Base-by-base conservation (phyloP, 2,113 vertebrate species). In the Hydrochoerus hydrochaeris region DNA sequence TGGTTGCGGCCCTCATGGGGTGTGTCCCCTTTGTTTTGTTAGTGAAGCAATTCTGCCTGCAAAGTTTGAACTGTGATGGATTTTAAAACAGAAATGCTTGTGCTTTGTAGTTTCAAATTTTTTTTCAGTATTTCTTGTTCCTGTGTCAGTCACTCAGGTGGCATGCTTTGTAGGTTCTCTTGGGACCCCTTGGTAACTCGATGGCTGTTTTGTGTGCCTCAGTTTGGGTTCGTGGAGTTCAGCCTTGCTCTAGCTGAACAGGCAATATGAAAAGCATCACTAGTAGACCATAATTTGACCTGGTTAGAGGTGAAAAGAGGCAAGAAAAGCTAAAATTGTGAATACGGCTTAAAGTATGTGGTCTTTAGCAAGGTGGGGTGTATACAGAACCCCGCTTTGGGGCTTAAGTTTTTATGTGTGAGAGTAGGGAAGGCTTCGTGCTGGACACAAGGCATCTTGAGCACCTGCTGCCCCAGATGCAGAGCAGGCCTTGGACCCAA, bases 271-370 rank as follows among this genome's bases (percentile, higher is more conserved):
- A 96, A 85, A 41, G 35, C 5, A 0, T 89, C 44, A 78, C 57
- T 88, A 9, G 69, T 28, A 17, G 46, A 5, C 49, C 28, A 3
- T 60, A 49, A 49, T 83, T 38, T 67, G 26, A 80, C 35, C 65
- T 85, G 32, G 58, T 92, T 71, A 85, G 77, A 95, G 73, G 49
- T 49, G 85, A 65, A 65, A 90, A 91, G 83, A n/a, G 20, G 17
- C 44, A 85, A 71, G 41, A n/a, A 83, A 84, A 60, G 41, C 60
- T 80, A 13, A 96, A 90, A 46, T n/a, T 44, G 20, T 69, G 30
- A 38, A 28, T 26, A 58, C 0, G 9, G 12, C 17, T 83, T 63
- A 13, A 46, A 67, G 24, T 38, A 7, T 52, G 4, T 9, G 3
- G 49, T 93, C 73, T 94, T 58, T 7, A 24, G 14, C 22, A 32